Evolutionary conservation across 2,888 invertebrate species (phyloP).

Genomic region (Lacanobia wlatinum): DNA sequence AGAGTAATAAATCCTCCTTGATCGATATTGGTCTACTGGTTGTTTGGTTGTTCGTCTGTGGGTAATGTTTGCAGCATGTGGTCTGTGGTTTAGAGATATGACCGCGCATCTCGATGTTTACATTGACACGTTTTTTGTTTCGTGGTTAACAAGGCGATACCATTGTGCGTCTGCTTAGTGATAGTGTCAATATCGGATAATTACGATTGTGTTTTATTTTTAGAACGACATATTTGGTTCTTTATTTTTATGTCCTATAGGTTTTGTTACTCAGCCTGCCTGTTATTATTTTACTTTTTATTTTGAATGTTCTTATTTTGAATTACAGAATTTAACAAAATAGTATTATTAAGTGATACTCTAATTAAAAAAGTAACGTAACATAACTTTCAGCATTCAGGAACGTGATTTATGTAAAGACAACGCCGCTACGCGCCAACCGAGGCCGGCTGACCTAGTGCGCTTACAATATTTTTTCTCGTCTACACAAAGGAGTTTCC

Average conservation of each 20-base stretch:
- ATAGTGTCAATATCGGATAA: slow-evolving; percentile 86
- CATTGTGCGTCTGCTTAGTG: slow-evolving; percentile 84
- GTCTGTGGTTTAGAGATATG: slow-evolving; percentile 73
- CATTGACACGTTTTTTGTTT: slow-evolving; percentile 87
- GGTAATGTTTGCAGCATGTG: slow-evolving; percentile 74
- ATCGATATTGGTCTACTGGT: slow-evolving; percentile 68
- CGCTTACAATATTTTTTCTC: slow-evolving; percentile 39
- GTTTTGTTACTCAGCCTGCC: not conserved
- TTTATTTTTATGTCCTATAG: not conserved
- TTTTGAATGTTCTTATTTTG: no score
- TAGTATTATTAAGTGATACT: no score
- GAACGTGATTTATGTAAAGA: slow-evolving; percentile 54
- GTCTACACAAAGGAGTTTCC: slow-evolving; percentile 75
- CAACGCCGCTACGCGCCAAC: slow-evolving; percentile 13
- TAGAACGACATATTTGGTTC: slow-evolving; percentile 50
- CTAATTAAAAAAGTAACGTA: not conserved
- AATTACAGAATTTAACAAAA: no score
- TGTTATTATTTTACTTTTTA: no score
- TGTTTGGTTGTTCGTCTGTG: slow-evolving; percentile 56
- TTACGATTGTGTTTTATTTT: slow-evolving; percentile 80
- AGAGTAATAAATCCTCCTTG: slow-evolving; percentile 55
- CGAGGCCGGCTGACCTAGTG: slow-evolving; percentile 36
- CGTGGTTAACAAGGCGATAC: slow-evolving; percentile 84
- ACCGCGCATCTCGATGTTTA: slow-evolving; percentile 80
- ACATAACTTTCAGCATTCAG: slow-evolving; percentile 27